Base-by-base conservation (phyloP, 2,888 invertebrate genomes). In the Synanthedon formicaeformis region DNA sequence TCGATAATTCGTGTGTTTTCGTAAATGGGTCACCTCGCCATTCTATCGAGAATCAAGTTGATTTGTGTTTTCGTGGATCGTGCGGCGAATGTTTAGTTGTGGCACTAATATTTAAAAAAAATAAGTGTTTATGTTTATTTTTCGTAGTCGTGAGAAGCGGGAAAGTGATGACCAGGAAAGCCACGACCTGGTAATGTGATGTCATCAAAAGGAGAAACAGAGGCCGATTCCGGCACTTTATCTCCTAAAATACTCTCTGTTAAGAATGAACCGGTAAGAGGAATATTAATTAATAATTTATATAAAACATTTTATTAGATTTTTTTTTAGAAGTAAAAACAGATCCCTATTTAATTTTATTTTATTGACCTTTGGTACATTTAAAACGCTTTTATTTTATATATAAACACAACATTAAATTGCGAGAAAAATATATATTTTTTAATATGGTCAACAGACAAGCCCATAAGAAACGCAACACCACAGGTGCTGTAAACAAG, bases 21-120 rank as follows among this genome's bases (percentile, higher is more conserved):
- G 81, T 86, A 87, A 86, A 87, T 87, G 81, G 87, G 87, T 87
- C 87, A 87, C 77, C 83, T 86, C 86, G 86, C 86, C 86, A 86
- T 87, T 85, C 83, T 75, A 78, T 69, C 63, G 67, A 72, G 75
- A 76, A 76, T 68, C 73, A 67, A 73, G 69, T 81, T 77, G 73
- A 73, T 73, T 71, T 67, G 69, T 75, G 71, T 71, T 73, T 71
- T 75, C 63, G 45, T 45, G 13, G 57, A 45, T 64, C 60, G 62
- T 64, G 63, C 64, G 63, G 57, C 57, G 56, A 62, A 56, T 58
- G 59, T 57, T 63, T 58, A 59, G 2, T 45, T 45, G 14, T 45
- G 45, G 11, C n/a, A 45, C 14, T 0, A 4, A 34, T 13, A 45
- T 41, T 41, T 41, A 13, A 45, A 41, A 16, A 45, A 45, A 13